These are phyloP conservation scores for Clarias fuscus DNA, from an alignment of 2,797 vertebrate genomes.

Conservation along the genomic window DNA sequence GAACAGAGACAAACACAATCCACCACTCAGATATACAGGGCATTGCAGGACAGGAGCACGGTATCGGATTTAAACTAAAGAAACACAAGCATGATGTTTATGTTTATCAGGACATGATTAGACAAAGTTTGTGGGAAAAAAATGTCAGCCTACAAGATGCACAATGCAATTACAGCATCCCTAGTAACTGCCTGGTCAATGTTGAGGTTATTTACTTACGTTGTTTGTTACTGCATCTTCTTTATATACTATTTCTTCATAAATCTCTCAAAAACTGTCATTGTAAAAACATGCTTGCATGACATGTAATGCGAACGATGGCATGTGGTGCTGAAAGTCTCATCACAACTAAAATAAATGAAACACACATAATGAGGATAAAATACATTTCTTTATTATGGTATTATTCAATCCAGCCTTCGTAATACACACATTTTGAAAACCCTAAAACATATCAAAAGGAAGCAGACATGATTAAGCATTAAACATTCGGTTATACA, in stretches of 20 bases:
- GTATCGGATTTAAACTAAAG: not conserved
- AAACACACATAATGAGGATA: conserved; percentile 10
- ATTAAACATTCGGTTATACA: conserved; percentile 34
- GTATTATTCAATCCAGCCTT: conserved; percentile 43
- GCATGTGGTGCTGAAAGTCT: not conserved
- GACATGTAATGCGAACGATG: not conserved
- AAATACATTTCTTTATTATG: conserved; percentile 49
- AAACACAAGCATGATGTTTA: not conserved
- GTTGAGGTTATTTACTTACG: not conserved
- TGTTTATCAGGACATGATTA: not conserved
- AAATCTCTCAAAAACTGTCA: too few relatives aligned
- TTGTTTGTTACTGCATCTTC: not conserved
- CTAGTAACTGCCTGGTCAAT: not conserved
- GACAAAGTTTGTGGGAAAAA: not conserved
- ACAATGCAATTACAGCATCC: not conserved
- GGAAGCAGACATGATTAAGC: conserved; percentile 44
- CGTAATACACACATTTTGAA: conserved; percentile 41
- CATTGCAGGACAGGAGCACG: not conserved
- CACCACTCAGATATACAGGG: not conserved
- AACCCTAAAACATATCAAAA: conserved; percentile 47
- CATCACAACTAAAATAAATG: not conserved
- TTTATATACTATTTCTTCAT: too few relatives aligned
- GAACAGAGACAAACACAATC: not conserved
- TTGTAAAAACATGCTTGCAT: not conserved
- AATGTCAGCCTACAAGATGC: not conserved